Evolutionary conservation across 2,797 vertebrate genomes (phyloP), one percentile per base, ranked within the genome.

Genomic region (Sebastolobus altivelis): DNA sequence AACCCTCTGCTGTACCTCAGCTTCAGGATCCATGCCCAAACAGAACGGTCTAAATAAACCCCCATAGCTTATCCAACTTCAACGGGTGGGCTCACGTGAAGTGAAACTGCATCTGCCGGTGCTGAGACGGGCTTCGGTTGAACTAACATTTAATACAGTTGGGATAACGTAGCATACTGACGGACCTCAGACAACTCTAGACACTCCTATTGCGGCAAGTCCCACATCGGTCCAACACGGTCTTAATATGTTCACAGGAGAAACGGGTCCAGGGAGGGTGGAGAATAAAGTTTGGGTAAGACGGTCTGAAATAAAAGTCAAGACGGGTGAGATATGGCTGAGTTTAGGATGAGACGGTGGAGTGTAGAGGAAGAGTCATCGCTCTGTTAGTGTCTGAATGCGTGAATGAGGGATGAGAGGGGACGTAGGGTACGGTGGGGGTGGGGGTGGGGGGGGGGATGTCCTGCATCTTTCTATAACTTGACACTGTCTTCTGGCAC

Each of bases 391-490:
- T 93, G 92, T 94, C 87, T 90, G 88, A 73, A 71, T 73, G 80
- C 8, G 82, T 77, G 76, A 62, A 79, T 59, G 80, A 59, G 49
- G 82, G 76, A 75, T 81, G 88, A 83, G 86, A 14, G 38, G 69
- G 86, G 61, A 31, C 1, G 76, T 14, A 4, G 72, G 72, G 65
- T 6, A 3, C 14, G 20, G 16, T 66, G 58, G 31, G 35, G 74
- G 66, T 90, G 82, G 14, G 14, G 68, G 33, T n/a, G 16, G 8
- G 65, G 58, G 20, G 25, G 74, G 68, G 90, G 86, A 86, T 88
- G 92, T 92, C 93, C 94, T 88, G 91, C 91, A 94, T 94, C 91
- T 79, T 90, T 88, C 79, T 73, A 65, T 59, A 87, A 85, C 76
- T 83, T 83, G 86, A 92, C 79, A 87, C 75, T 25, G 77, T 92